Evolutionary conservation across 30 jellyfish, hydroid and myxozoan species (phyloP), one percentile per base, ranked within the genome.

Genomic region (Nemopilema nomurai): DNA sequence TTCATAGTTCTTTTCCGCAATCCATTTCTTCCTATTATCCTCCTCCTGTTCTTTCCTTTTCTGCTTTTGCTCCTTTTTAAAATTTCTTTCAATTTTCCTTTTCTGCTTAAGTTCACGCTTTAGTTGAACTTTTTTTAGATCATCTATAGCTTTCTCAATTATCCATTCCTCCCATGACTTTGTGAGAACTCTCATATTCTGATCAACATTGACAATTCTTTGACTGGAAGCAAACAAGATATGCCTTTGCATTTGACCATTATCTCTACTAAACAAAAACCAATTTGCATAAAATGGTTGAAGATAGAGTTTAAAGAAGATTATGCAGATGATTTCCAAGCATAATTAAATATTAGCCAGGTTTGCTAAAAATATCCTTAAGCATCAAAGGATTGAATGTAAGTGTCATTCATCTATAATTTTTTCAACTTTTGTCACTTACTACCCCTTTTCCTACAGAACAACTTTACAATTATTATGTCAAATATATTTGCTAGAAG

Each of bases 151-250:
- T 52, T 89, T 89, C 62, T 82, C 85, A 29, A 89, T 67, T 41
- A 89, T 33, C 97, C 97, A 89, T 28, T 89, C 97, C 63, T 89
- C 97, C 97, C 97, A 89, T 0, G 97, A 74, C 26, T 82, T 82
- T 19, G 90, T 82, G 76, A 85, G 70, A 16, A 68, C 27, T 51
- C 75, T 67, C 28, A 9, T 67, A 23, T 72, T 66, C 31, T 29
- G 67, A 8, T 26, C 22, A 8, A 76, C 62, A 18, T 22, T 23
- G 26, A 19, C 85, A 76, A 0, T 26, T 51, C 80, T 70, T 4
- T 23, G 80, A 70, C 57, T 41, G 57, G 9, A 41, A 41, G 13
- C 57, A 41, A 41, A 41, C 57, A 41, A 13, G 9, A 41, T 3
- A 41, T 41, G 13, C 13, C 13, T 6, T 13, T 41, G 6, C 57